Conservation (phyloP, 2,113 vertebrate species). For the Pluvianellus socialis region DNA sequence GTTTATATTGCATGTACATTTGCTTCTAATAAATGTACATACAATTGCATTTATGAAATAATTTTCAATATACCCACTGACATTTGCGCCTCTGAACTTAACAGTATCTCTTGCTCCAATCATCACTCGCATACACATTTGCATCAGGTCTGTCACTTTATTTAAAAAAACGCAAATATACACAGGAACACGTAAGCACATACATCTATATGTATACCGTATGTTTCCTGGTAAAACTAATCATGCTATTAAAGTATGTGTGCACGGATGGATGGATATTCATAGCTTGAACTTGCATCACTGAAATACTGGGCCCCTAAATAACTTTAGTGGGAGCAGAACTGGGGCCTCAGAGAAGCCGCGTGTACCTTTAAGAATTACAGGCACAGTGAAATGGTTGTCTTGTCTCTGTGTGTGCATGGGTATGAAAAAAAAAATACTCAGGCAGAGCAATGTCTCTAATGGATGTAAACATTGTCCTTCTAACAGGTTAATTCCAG, state of each 20-base stretch:
- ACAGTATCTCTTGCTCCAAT: not conserved
- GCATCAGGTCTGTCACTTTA: not conserved
- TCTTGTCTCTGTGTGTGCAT: not conserved
- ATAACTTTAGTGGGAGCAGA: not conserved
- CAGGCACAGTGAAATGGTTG: not conserved
- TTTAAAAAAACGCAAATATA: not conserved
- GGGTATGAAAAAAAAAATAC: not conserved
- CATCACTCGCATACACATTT: not conserved
- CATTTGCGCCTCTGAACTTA: not conserved
- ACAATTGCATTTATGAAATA: not conserved
- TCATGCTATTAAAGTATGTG: not conserved
- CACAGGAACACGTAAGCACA: not conserved
- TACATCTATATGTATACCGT: fast-evolving
- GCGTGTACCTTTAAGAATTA: not conserved
- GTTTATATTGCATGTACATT: not conserved
- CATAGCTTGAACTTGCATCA: fast-evolving
- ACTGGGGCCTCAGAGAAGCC: not conserved
- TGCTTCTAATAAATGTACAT: not conserved
- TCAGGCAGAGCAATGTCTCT: not conserved
- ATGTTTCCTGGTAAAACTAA: not conserved
- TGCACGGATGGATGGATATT: not conserved
- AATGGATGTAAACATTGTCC: not conserved
- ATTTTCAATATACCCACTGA: not conserved
- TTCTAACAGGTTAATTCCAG: not conserved
- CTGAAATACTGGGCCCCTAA: not conserved